Base-by-base conservation (phyloP, 37 sponge, comb jelly and placozoan genomes). In the Tethya wilhelma region DNA sequence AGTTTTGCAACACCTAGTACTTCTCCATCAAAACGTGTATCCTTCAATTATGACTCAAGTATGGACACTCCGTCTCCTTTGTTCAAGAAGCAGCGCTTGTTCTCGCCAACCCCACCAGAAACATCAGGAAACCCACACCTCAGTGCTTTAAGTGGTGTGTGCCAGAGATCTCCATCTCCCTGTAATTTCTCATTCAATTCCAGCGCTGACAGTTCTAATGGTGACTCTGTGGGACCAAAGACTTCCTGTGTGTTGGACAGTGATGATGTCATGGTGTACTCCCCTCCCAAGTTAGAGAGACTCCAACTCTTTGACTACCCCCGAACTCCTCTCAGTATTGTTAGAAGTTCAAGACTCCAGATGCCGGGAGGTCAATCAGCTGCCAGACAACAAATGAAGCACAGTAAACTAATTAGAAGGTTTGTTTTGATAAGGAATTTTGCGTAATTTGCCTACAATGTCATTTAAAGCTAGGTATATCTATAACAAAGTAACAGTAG, bases 281-380 rank as follows among this genome's bases (percentile, higher is more conserved):
- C 88, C 4, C 82, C 83, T 6, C 88, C 88, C 19, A 59, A 55
- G 14, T 22, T 88, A 12, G 88, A 91, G 73, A 58, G 85, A 36
- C 82, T 93, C n/a, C 62, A 66, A 44, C 58, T 93, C 1, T 88
- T 93, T 64, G 93, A 93, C 73, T 79, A 63, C 34, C 93, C 93
- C 11, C 82, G 77, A 42, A 93, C 93, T 38, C 93, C 93, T 22
- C 78, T 67, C 22, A 81, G 78, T 36, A 69, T 93, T 26, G 71
- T 84, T 9, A 56, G 92, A 9, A 75, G 84, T 11, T 79, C 88
- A 29, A 80, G 86, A 36, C 11, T 84, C 0, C 79, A 62, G 0
- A 43, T 58, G 31, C 44, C 44, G n/a, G n/a, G n/a, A n/a, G n/a
- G n/a, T n/a, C n/a, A n/a, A n/a, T n/a, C n/a, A n/a, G n/a, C n/a